A percentile compares a stretch with the other conserved stretches of the same genome.
phyloP scores from a whole-genome alignment of 2,888 invertebrate genomes.

The Cheilosia vernalis region DNA sequence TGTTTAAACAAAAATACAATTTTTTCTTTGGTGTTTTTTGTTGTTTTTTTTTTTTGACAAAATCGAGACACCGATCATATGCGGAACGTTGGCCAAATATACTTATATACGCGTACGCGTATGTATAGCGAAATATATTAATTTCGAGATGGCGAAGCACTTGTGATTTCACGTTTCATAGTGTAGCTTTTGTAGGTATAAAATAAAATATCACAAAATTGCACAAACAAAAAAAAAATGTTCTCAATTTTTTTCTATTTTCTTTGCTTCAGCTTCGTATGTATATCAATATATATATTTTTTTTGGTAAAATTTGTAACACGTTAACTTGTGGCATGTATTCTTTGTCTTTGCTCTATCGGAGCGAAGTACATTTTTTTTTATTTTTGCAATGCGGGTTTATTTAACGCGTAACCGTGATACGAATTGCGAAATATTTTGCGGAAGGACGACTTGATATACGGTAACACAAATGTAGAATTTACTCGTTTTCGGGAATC shows the following conservation, averaged over 20 bases:
- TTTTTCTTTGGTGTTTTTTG: slow-evolving; percentile 15
- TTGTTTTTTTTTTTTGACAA: slow-evolving; percentile 50
- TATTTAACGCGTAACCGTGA: slow-evolving; percentile 24
- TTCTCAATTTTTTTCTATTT: slow-evolving; percentile 46
- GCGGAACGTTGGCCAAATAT: slow-evolving; percentile 44
- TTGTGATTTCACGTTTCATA: slow-evolving; percentile 47
- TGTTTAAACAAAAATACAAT: slow-evolving; percentile 35
- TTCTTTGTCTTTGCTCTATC: slow-evolving; percentile 13
- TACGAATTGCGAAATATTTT: slow-evolving; percentile 17
- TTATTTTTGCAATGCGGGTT: slow-evolving; percentile 11
- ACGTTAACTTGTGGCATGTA: slow-evolving; percentile 50
- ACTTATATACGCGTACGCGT: slow-evolving; percentile 48
- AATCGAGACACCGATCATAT: slow-evolving; percentile 50
- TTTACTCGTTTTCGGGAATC: slow-evolving; percentile 33
- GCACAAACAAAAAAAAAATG: slow-evolving; percentile 22
- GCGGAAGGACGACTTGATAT: slow-evolving; percentile 4
- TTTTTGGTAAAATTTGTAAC: slow-evolving; percentile 36
- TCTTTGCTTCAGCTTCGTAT: slow-evolving; percentile 47
- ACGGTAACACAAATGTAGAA: slow-evolving; percentile 35
- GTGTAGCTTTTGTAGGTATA: slow-evolving; percentile 42
- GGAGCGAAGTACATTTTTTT: background rate
- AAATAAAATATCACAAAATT: slow-evolving; percentile 45
- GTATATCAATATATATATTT: slow-evolving; percentile 12
- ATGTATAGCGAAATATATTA: slow-evolving; percentile 44
- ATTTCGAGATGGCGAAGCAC: slow-evolving; percentile 63